Evolutionary conservation across 2,113 vertebrate genomes (phyloP).

Genomic region (Elanoides forficatus): DNA sequence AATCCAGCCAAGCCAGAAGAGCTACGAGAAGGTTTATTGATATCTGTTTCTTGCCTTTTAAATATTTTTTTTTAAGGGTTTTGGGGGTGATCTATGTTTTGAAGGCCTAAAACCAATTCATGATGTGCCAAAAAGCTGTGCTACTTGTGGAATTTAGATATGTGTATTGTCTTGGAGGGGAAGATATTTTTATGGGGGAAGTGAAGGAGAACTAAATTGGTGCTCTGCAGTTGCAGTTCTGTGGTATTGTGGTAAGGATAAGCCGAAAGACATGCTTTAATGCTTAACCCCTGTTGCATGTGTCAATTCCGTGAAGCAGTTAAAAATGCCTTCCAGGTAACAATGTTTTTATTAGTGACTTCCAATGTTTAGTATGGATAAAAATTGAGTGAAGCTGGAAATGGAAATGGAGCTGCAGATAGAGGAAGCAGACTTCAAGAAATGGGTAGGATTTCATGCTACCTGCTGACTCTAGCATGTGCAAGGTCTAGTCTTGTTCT

Average conservation of each 20-base stretch:
- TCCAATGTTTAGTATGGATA: not conserved
- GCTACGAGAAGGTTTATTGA: fast-evolving
- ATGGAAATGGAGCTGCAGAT: not conserved
- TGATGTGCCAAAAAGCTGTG: not conserved
- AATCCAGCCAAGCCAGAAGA: not conserved
- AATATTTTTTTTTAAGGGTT: not conserved
- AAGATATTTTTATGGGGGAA: not conserved
- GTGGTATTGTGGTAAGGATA: not conserved
- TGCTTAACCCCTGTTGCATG: not conserved
- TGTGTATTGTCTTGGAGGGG: not conserved
- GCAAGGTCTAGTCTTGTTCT: not conserved
- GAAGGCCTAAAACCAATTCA: not conserved
- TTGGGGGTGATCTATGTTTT: not conserved
- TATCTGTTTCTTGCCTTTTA: not conserved
- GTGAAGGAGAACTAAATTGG: not conserved
- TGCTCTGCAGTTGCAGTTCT: not conserved
- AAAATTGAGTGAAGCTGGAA: not conserved
- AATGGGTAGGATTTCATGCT: not conserved
- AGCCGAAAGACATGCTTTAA: not conserved
- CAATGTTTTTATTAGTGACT: not conserved
- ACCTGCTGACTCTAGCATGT: not conserved
- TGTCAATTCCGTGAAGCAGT: not conserved
- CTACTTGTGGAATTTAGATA: not conserved
- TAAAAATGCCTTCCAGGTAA: not conserved
- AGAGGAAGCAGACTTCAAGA: not conserved